phyloP scores from a whole-genome alignment of 2,888 invertebrate genomes.

The Clepsis dumicolana region DNA sequence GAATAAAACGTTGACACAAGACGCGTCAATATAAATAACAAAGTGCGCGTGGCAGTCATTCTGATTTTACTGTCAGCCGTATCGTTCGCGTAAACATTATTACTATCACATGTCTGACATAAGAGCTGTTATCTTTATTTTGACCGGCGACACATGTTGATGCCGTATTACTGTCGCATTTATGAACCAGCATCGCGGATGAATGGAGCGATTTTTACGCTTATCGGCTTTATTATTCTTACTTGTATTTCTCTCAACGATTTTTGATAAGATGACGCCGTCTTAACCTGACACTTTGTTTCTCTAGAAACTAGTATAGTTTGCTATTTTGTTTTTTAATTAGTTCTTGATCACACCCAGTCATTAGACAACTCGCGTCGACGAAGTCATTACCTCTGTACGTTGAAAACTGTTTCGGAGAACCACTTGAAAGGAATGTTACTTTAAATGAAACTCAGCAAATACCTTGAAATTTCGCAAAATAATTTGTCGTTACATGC shows the following conservation, averaged over 20 bases:
- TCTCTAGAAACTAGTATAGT: not conserved
- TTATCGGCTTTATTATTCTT: constrained; percentile 6
- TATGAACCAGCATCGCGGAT: constrained; percentile 14
- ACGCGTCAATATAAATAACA: constrained; percentile 21
- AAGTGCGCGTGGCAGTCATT: constrained; percentile 23
- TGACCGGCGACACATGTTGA: constrained; percentile 36
- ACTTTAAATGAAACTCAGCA: not conserved
- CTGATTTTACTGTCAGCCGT: constrained; percentile 36
- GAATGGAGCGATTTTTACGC: constrained; percentile 12
- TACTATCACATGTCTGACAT: constrained; percentile 29
- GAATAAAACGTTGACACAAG: constrained; percentile 19
- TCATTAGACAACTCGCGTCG: not conserved
- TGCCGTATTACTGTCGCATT: constrained; percentile 27
- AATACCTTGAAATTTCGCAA: not conserved
- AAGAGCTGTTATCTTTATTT: constrained; percentile 36
- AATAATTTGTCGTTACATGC: not conserved
- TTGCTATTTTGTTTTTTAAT: not conserved
- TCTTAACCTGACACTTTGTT: not conserved
- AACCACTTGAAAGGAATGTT: not conserved
- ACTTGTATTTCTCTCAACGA: not conserved
- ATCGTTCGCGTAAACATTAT: constrained; percentile 39
- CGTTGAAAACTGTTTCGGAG: not conserved
- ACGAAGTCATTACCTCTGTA: not conserved
- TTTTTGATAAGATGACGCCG: not conserved
- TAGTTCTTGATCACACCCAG: not conserved